These are phyloP conservation scores for Drosophila sordidula DNA, from an alignment of 2,888 invertebrate genomes.

Conservation along the genomic window DNA sequence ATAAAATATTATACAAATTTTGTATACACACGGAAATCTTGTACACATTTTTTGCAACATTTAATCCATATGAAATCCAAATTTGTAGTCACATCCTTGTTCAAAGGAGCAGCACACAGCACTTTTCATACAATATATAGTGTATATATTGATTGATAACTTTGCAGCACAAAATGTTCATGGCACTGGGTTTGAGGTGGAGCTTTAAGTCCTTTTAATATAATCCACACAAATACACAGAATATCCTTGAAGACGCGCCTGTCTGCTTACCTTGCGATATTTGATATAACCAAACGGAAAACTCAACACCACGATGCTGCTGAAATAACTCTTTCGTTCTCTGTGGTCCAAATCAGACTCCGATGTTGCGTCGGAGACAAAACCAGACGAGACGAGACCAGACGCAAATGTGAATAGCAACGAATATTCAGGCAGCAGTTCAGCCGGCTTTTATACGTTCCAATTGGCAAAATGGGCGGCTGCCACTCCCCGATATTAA, in stretches of 20 bases:
- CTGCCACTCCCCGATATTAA: slow-evolving; percentile 55
- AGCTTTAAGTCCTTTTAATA: slow-evolving; percentile 54
- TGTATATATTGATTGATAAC: slow-evolving; percentile 2
- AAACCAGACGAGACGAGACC: slow-evolving; percentile 82
- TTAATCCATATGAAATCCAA: slow-evolving; percentile 39
- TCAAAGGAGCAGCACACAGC: slow-evolving; percentile 46
- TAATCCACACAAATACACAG: slow-evolving; percentile 43
- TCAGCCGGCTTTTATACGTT: slow-evolving; percentile 62
- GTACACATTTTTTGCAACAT: background rate
- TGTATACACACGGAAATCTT: background rate
- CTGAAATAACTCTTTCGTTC: slow-evolving; percentile 48
- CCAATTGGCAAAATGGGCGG: slow-evolving; percentile 80
- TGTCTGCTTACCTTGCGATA: slow-evolving; percentile 61
- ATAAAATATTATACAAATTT: background rate
- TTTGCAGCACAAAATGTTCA: slow-evolving; percentile 28
- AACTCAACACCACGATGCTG: slow-evolving; percentile 39
- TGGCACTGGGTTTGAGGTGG: slow-evolving; percentile 14
- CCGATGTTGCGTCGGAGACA: slow-evolving; percentile 76
- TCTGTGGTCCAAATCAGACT: slow-evolving; percentile 58
- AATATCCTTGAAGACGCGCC: slow-evolving; percentile 67
- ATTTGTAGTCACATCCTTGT: slow-evolving; percentile 51
- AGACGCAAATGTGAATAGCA: slow-evolving; percentile 85
- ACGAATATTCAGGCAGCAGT: slow-evolving; percentile 56
- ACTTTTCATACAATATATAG: slow-evolving; percentile 39
- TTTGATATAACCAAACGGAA: slow-evolving; percentile 41